Evolutionary conservation across 1,140 invertebrate species (phyloP), one percentile per base, ranked within the genome.

Genomic region (Rhizoglyphus robini): DNA sequence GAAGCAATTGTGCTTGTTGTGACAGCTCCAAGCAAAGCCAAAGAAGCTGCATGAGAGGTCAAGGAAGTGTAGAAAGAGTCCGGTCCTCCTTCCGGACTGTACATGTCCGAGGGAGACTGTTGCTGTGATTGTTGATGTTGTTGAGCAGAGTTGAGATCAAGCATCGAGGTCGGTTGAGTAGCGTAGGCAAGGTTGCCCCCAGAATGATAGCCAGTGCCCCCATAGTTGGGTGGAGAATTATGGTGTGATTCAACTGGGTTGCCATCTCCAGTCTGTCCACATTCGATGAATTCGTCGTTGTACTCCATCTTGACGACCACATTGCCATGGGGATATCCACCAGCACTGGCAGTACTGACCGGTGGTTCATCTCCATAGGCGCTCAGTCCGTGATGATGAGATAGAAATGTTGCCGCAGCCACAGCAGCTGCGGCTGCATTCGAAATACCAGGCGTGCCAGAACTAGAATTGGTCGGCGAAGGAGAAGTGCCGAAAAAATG

Each of bases 211-310:
- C 23, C 23, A 5, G 15, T 54, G 8, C 23, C 23, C 23, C 31
- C 8, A 27, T 54, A 32, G 15, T 54, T 8, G 8, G 23, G 15
- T 20, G 51, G 51, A 54, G 51, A 32, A 54, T 32, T 54, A 15
- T 54, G 8, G 51, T 15, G 20, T 74, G 73, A 30, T 67, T 69
- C 65, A 72, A n/a, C n/a, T n/a, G n/a, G n/a, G n/a, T n/a, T n/a
- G n/a, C n/a, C 68, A 60, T 72, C 67, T 62, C 71, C 68, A 32
- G 63, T 67, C 41, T 66, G 58, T 41, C 63, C 49, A 30, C n/a
- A 61, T 15, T 58, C 25, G 59, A 29, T 46, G 41, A 61, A 61
- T 8, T 61, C 32, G 25, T 61, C 59, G 41, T 61, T 61, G 25
- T 61, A 46, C 13, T 61, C 25, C 59, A 46, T 29, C 59, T 29